Base-by-base conservation (phyloP, 2,113 vertebrate species). In the Neogobius melanostomus region DNA sequence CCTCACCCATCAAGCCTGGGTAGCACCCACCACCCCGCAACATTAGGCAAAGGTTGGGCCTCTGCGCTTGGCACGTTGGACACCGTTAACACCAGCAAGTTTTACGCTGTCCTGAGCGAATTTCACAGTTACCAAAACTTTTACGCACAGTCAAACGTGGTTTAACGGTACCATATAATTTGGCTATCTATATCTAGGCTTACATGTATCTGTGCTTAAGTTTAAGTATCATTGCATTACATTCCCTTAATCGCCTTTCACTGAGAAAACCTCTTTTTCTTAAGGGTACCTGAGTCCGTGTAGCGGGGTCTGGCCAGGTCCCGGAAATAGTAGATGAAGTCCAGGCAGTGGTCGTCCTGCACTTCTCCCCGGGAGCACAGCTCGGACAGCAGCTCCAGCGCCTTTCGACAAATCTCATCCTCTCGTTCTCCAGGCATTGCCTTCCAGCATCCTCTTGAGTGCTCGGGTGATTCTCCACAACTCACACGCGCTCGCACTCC, bases 391-490 rank as follows among this genome's bases (percentile, higher is more conserved):
- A 98, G 94, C 86, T 95, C 94, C 90, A 98, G 95, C 86, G 97
- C 97, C 93, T 95, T 96, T 92, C 95, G 94, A 95, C 97, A 98
- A 90, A 98, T 95, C 95, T 95, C 95, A 95, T 96, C 95, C 94
- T 95, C 94, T 91, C 93, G 93, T 95, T 94, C 96, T 93, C 93
- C 95, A 94, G 95, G 94, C 97, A 98, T 98, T 94, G 94, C 95
- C 95, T 95, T 94, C 93, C 95, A 96, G 95, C 97, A 98, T 98
- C 95, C 95, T 98, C 90, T 93, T 94, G 89, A 92, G 90, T 91
- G 88, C 86, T 93, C 93, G 88, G 89, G 83, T 77, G 89, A 79
- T 82, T 77, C 66, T 84, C 74, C 80, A 67, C 80, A 75, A 8
- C 71, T 7, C 65, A 16, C 75, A 16, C 68, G 9, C 71, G 7